A percentile compares a stretch with the other conserved stretches of the same genome.
phyloP scores from a whole-genome alignment of 1,140 invertebrate species.

The Diprion similis region DNA sequence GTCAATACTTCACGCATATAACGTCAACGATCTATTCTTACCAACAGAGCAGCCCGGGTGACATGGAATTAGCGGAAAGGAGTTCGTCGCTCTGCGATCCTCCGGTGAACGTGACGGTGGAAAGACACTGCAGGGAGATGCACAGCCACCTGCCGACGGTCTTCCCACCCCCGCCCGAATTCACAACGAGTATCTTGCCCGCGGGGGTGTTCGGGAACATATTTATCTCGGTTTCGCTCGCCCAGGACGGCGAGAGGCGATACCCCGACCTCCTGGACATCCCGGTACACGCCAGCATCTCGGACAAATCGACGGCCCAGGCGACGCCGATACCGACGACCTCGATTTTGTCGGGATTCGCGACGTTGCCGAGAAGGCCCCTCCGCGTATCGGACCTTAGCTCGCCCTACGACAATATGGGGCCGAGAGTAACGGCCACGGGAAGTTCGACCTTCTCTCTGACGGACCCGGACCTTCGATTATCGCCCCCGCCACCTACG shows the following conservation, averaged over 20 bases:
- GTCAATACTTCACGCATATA: too few species aligned
- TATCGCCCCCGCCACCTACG: conserved; percentile 62
- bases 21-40: not conserved
- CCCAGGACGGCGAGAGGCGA: conserved; percentile 70
- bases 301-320: conserved; percentile 33
- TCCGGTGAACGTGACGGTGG: conserved; percentile 79
- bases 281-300: conserved; percentile 53
- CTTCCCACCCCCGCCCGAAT: conserved; percentile 71
- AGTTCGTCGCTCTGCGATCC: conserved; percentile 53
- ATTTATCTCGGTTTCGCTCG: conserved; percentile 77
- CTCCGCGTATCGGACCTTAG: conserved; percentile 51
- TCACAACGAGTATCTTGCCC: conserved; percentile 68
- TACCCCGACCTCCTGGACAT: conserved; percentile 82
- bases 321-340: conserved; percentile 29
- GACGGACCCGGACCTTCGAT: conserved; percentile 65
- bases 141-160: conserved; percentile 55
- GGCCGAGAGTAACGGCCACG: conserved; percentile 84
- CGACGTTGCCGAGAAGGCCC: conserved; percentile 66
- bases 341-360: conserved; percentile 64
- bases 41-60: conserved; percentile 45
- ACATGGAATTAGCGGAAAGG: conserved; percentile 63
- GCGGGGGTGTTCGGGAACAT: conserved; percentile 73
- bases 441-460: conserved; percentile 83
- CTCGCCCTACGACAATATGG: conserved; percentile 85
- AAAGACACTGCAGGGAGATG: conserved; percentile 66